Evolutionary conservation across 2,113 vertebrate species (phyloP).

Genomic region (Paedocypris sp.): DNA sequence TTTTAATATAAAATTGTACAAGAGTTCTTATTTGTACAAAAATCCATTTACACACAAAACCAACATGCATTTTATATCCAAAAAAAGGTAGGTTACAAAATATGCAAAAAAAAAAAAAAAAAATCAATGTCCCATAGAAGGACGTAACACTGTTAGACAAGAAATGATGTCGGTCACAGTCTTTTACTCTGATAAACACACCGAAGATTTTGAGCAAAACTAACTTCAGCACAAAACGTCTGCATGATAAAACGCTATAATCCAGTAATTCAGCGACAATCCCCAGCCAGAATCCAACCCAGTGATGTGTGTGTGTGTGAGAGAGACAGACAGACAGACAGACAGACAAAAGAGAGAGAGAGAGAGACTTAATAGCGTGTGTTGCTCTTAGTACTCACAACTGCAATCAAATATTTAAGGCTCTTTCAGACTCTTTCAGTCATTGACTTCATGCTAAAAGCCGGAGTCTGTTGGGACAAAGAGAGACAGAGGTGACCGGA

Average conservation of each 20-base stretch:
- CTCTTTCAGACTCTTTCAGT: conserved; percentile 48
- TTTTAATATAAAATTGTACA: conserved; percentile 99
- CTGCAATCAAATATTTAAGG: conserved; percentile 70
- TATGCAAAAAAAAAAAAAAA: conserved; percentile 66
- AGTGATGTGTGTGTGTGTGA: too few species aligned
- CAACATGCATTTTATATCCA: conserved; percentile 98
- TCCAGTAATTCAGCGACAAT: too few species aligned
- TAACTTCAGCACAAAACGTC: too few species aligned
- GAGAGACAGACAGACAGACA: too few species aligned
- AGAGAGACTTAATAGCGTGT: background rate
- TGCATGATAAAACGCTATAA: too few species aligned
- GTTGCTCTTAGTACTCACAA: background rate
- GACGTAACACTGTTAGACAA: conserved; percentile 50
- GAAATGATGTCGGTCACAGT: too few species aligned
- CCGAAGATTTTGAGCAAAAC: too few species aligned
- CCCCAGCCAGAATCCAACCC: too few species aligned
- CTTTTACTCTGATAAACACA: too few species aligned
- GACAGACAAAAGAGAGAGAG: too few species aligned
- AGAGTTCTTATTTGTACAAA: conserved; percentile 98
- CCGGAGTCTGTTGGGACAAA: conserved; percentile 22
- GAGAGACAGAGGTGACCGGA: conserved; percentile 24
- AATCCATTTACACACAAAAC: conserved; percentile 97
- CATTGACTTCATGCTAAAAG: conserved; percentile 30
- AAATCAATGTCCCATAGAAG: conserved; percentile 44
- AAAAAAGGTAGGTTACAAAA: conserved; percentile 90